Percentiles rank a stretch among this genome's conserved stretches.
Evolutionary conservation across 2,888 invertebrate genomes (phyloP).

Genomic region (Automeris io): DNA sequence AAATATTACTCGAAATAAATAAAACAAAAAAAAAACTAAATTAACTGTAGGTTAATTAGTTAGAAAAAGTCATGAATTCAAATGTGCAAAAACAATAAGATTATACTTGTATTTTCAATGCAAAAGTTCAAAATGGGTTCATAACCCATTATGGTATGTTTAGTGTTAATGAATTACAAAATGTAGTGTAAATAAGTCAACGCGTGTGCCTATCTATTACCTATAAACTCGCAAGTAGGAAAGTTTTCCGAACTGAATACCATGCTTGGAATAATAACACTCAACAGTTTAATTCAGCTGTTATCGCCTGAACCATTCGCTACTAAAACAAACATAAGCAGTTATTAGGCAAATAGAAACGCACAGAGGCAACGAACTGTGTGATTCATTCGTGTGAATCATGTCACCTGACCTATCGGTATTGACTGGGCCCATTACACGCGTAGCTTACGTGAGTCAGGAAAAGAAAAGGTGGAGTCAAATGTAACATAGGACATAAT

Average conservation of each 20-base stretch:
- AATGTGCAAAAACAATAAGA: no score
- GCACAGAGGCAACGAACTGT: constrained; percentile 4
- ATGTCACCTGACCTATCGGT: constrained; percentile 7
- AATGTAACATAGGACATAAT: no score
- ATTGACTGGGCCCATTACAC: constrained; percentile 7
- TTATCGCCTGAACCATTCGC: not conserved
- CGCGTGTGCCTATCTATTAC: no score
- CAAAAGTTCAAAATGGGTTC: no score
- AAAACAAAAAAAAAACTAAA: no score
- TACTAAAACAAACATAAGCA: not conserved
- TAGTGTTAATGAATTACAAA: no score
- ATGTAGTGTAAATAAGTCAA: no score
- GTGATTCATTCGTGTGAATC: constrained; percentile 10
- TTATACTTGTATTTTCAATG: no score
- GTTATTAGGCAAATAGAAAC: constrained; percentile 2
- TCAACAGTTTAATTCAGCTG: not conserved
- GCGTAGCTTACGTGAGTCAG: not conserved
- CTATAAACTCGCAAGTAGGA: not conserved
- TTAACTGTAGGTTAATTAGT: no score
- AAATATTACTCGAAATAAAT: no score
- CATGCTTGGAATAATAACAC: not conserved
- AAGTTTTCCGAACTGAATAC: not conserved
- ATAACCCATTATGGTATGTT: no score
- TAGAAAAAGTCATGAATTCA: no score
- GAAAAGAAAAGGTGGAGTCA: not conserved